Conservation (phyloP, 2,113 vertebrate species). For the Nothoprocta perdicaria region DNA sequence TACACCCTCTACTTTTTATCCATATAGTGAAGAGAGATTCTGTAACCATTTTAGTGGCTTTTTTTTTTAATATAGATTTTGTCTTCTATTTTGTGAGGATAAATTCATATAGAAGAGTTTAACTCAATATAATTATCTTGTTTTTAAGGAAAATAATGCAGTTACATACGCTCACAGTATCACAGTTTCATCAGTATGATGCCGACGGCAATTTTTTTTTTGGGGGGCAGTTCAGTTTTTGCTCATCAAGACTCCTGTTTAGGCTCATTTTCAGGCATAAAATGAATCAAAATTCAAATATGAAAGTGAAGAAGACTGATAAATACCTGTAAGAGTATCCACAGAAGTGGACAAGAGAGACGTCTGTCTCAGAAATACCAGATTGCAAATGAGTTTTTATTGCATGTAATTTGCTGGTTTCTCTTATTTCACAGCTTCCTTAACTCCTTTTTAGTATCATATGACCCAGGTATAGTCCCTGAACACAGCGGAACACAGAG, state of each 20-base stretch:
- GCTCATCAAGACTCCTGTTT: not conserved
- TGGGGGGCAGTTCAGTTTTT: not conserved
- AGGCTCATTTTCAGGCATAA: not conserved
- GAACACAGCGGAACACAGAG: not conserved
- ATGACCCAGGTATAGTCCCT: not conserved
- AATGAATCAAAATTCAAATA: not conserved
- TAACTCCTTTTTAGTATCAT: not conserved
- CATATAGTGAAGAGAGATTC: not conserved
- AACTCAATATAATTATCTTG: not conserved
- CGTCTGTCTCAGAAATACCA: not conserved
- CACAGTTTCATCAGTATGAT: not conserved
- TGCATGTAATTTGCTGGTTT: not conserved
- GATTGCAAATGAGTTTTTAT: not conserved
- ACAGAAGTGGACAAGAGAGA: not conserved
- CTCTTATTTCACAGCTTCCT: not conserved
- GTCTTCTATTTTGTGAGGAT: not conserved
- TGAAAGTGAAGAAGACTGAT: not conserved
- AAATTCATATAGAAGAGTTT: not conserved
- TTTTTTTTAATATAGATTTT: not conserved
- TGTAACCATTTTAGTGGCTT: not conserved
- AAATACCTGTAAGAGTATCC: not conserved
- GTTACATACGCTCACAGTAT: not conserved
- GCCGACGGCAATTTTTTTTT: not conserved
- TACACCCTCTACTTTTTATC: not conserved
- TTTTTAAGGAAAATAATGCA: not conserved